These are phyloP conservation scores for Garrulus glandarius DNA, from an alignment of 2,797 vertebrate species.

Conservation along the genomic window DNA sequence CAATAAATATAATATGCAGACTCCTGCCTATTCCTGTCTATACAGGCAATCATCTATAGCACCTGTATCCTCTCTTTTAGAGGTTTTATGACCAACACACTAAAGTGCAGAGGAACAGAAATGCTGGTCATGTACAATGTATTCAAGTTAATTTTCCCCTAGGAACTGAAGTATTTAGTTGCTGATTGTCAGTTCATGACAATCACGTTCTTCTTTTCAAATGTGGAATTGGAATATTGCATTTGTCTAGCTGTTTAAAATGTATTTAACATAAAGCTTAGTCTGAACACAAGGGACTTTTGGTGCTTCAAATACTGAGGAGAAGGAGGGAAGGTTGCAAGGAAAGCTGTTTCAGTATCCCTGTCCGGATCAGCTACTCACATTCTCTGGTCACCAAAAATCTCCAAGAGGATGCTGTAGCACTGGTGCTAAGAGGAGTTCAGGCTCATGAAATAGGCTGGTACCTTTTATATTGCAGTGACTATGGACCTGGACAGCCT, in stretches of 20 bases:
- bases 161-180: not conserved
- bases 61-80: conserved; percentile 4
- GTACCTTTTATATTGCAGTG: not conserved
- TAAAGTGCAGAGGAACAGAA: conserved; percentile 17
- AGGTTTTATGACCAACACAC: conserved; percentile 4
- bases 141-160: not conserved
- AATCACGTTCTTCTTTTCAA: not conserved
- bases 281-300: not conserved
- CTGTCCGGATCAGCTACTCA: not conserved
- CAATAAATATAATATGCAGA: conserved; percentile 6
- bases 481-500: not conserved
- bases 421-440: not conserved
- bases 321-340: not conserved
- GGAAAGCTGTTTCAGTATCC: not conserved
- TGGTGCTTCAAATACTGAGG: not conserved
- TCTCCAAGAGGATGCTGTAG: not conserved
- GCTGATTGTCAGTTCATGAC: not conserved
- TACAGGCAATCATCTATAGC: not conserved
- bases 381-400: not conserved
- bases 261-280: not conserved
- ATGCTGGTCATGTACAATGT: not conserved
- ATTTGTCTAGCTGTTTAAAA: not conserved
- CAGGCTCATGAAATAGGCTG: not conserved
- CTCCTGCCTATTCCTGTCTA: conserved; percentile 12
- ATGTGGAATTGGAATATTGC: not conserved